Evolutionary conservation across 2,888 invertebrate genomes (phyloP).

Genomic region (Chloroclystis v-ata): DNA sequence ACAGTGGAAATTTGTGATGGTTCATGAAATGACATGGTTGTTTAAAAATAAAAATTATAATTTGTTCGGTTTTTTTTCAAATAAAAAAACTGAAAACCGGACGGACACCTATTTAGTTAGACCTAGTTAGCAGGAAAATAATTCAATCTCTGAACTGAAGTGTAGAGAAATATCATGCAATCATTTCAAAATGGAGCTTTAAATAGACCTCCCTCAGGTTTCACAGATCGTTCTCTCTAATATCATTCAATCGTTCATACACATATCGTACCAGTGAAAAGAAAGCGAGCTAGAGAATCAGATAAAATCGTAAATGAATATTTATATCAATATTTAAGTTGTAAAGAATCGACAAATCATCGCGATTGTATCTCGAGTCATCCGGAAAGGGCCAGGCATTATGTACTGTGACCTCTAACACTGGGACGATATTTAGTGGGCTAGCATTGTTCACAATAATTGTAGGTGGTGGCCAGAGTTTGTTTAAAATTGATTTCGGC

Average conservation of each 20-base stretch:
- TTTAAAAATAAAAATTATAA: too few relatives aligned
- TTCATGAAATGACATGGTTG: too few relatives aligned
- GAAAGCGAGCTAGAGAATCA: conserved; percentile 26
- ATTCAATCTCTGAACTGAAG: too few relatives aligned
- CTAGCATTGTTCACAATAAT: conserved; percentile 70
- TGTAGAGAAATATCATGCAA: too few relatives aligned
- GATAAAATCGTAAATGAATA: conserved; percentile 71
- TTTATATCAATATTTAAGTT: conserved; percentile 75
- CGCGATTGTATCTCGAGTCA: conserved; percentile 69
- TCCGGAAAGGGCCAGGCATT: conserved; percentile 67
- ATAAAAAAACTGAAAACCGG: too few relatives aligned
- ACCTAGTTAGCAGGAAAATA: too few relatives aligned
- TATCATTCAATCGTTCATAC: background rate
- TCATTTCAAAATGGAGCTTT: background rate
- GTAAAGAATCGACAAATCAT: conserved; percentile 74
- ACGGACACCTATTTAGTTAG: too few relatives aligned
- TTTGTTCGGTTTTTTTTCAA: too few relatives aligned
- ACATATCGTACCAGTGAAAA: conserved; percentile 1
- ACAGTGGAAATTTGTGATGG: too few relatives aligned
- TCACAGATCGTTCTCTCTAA: background rate
- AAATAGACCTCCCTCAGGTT: background rate
- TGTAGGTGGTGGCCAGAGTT: conserved; percentile 74
- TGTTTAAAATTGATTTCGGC: conserved; percentile 77
- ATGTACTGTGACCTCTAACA: conserved; percentile 70
- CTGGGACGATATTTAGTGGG: conserved; percentile 58